phyloP scores from a whole-genome alignment of 2,113 vertebrate genomes.

The Bostrychus sinensis region DNA sequence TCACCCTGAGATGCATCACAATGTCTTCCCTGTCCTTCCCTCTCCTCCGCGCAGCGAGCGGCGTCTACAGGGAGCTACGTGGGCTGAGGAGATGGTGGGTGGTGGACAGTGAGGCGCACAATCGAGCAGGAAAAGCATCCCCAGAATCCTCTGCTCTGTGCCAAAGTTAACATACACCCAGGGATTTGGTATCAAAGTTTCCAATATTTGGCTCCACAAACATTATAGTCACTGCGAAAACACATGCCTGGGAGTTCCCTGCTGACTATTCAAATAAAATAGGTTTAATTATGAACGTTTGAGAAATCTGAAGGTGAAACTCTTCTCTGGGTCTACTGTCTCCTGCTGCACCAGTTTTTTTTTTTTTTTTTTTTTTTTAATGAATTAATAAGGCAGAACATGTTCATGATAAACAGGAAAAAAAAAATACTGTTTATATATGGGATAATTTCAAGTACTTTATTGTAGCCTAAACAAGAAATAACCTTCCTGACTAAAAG shows the following conservation, averaged over 20 bases:
- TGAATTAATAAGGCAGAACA: too few relatives aligned
- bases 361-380: too few relatives aligned
- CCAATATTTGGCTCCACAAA: conserved; percentile 95
- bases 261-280: conserved; percentile 93
- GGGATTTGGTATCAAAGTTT: conserved; percentile 97
- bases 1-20: conserved; percentile 85
- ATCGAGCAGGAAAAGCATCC: conserved; percentile 87
- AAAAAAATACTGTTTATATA: too few relatives aligned
- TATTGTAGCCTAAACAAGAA: too few relatives aligned
- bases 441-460: too few relatives aligned
- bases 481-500: too few relatives aligned
- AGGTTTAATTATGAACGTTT: conserved; percentile 93
- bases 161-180: conserved; percentile 96
- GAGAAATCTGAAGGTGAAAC: conserved; percentile 80
- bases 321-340: conserved; percentile 78
- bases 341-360: conserved; percentile 78
- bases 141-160: conserved; percentile 85
- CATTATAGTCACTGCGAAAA: conserved; percentile 90
- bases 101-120: conserved; percentile 79
- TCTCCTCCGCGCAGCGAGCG: conserved; percentile 70
- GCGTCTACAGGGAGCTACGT: conserved; percentile 80
- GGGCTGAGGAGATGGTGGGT: conserved; percentile 77
- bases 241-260: conserved; percentile 88
- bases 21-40: conserved; percentile 83
- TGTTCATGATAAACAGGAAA: too few relatives aligned